phyloP scores from a whole-genome alignment of 2,113 vertebrate genomes.

The Lipophrys pholis region DNA sequence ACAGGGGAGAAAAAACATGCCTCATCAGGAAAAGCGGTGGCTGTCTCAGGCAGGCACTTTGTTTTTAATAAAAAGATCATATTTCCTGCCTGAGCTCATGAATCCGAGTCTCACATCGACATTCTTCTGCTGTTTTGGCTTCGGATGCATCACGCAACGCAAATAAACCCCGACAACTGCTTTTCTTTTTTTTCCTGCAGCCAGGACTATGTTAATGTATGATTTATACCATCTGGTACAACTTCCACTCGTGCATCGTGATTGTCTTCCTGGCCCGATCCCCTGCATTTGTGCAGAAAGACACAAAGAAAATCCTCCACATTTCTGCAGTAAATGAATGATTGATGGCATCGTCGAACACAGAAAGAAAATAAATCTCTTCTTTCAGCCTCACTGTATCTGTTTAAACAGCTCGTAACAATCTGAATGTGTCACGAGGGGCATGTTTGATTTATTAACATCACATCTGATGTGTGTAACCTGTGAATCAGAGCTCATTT shows the following conservation, averaged over 20 bases:
- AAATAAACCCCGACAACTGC: too few relatives aligned
- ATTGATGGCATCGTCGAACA: slow-evolving; percentile 27
- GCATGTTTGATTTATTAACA: slow-evolving; percentile 27
- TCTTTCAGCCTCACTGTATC: not conserved
- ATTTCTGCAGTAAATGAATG: slow-evolving; percentile 40
- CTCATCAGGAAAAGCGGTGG: too few relatives aligned
- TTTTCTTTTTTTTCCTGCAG: too few relatives aligned
- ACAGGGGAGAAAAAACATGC: too few relatives aligned
- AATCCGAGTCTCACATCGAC: slow-evolving; percentile 11
- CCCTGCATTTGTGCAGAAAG: slow-evolving; percentile 21
- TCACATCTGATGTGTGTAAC: slow-evolving; percentile 11
- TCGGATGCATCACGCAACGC: too few relatives aligned
- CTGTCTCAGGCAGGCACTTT: slow-evolving; percentile 33
- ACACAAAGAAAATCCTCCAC: not conserved
- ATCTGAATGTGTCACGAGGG: slow-evolving; percentile 32
- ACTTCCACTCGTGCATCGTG: slow-evolving; percentile 13
- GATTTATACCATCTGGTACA: slow-evolving; percentile 38
- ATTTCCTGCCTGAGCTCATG: slow-evolving; percentile 60
- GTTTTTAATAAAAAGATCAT: slow-evolving; percentile 67
- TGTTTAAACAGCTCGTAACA: slow-evolving; percentile 9
- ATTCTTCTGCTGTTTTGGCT: slow-evolving; percentile 12
- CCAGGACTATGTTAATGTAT: slow-evolving; percentile 35
- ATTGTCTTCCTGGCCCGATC: slow-evolving; percentile 12
- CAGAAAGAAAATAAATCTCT: slow-evolving; percentile 4
- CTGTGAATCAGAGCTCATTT: slow-evolving; percentile 7